Base-by-base conservation (phyloP, 2,113 vertebrate species). In the Apodemus sylvaticus region DNA sequence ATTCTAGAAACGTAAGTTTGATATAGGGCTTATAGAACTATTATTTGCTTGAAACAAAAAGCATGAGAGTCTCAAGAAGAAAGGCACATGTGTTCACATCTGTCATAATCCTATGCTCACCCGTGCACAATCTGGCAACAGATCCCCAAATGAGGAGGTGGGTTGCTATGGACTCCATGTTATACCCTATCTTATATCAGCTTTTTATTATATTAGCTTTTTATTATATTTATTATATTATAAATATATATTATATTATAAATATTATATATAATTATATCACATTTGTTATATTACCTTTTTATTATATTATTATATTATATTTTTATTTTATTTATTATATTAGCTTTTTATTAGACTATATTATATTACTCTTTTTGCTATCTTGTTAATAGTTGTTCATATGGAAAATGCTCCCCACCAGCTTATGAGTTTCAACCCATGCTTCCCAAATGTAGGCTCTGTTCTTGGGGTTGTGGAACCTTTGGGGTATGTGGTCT, bases 21-120 rank as follows among this genome's bases (percentile, higher is more conserved):
- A 39, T 87, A 6, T 45, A 79, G 48, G 79, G 22, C 12, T 58
- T 96, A 13, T 64, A 55, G 79, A 89, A 48, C 45, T 45, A 93
- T 86, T 93, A 19, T 87, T 66, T 82, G 55, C 81, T 82, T 93
- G 76, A 94, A 86, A 86, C 36, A 86, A 26, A 96, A 83, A 29
- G 22, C 51, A 83, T 20, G 55, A 92, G 77, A 60, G 42, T 58
- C 77, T 81, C 68, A 76, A 60, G 73, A 64, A 82, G 29, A 24
- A 91, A 88, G 16, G 60, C 13, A 58, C 17, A 86, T 0, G 45
- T 31, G 26, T 64, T 94, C 39, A 81, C 29, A 78, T 77, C 71
- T 66, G 42, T 53, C 53, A 74, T 77, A 64, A 74, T 19, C 8
- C 76, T 70, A 7, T 42, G 19, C 14, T 70, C 45, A 82, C 8